Percentiles rank a stretch among this genome's conserved stretches.
Evolutionary conservation across 2,797 vertebrate species (phyloP).

Genomic region (Eurystomus glaucurus): DNA sequence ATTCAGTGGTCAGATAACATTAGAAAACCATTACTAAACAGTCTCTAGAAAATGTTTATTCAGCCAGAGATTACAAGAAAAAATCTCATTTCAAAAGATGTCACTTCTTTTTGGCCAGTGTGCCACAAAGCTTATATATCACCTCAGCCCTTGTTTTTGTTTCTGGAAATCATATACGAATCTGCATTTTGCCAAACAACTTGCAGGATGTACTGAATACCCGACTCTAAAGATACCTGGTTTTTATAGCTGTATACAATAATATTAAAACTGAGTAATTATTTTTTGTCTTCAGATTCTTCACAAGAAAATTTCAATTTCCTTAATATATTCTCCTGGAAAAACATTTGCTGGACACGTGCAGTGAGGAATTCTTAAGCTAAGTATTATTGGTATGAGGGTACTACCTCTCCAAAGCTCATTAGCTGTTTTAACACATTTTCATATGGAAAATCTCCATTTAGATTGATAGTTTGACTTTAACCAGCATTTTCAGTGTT

Average conservation of each 20-base stretch:
- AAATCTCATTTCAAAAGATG: neutral
- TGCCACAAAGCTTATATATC: neutral
- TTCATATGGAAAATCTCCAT: neutral
- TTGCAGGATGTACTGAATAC: neutral
- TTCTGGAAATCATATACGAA: neutral
- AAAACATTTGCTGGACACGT: neutral
- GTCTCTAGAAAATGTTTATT: neutral
- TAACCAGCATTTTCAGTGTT: neutral
- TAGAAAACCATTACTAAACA: neutral
- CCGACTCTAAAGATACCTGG: accelerated
- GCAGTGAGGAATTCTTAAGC: neutral
- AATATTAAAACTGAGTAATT: neutral
- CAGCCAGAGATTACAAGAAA: neutral
- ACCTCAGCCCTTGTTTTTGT: neutral
- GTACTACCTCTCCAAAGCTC: neutral
- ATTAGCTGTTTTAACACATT: neutral
- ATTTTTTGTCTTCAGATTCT: neutral
- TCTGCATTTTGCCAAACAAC: neutral
- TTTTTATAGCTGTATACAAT: neutral
- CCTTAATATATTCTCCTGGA: neutral
- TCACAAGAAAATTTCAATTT: neutral
- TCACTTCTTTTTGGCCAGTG: neutral
- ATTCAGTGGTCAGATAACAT: neutral
- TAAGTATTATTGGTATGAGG: neutral
- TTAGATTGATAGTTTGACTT: neutral